A percentile compares a stretch with the other conserved stretches of the same genome.
These are phyloP conservation scores for Folsomia candida DNA, from an alignment of 2,888 invertebrate species.

Conservation along the genomic window DNA sequence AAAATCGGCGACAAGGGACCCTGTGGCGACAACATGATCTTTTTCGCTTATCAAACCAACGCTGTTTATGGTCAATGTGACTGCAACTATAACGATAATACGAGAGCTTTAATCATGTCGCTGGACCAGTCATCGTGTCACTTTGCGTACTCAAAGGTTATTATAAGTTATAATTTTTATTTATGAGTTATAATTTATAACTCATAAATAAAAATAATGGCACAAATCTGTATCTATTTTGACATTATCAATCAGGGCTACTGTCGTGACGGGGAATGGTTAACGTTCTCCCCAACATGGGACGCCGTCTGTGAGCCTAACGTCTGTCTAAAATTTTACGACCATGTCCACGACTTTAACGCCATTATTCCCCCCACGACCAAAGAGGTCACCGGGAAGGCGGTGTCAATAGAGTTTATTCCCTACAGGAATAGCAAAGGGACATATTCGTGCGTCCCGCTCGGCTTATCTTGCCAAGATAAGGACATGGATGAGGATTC, in stretches of 20 bases:
- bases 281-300: conserved; percentile 33
- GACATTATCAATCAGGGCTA: conserved; percentile 24
- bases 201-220: neutral
- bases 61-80: conserved; percentile 39
- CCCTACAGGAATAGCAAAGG: conserved; percentile 31
- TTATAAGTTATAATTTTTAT: neutral
- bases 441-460: conserved; percentile 29
- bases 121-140: conserved; percentile 26
- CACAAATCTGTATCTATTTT: too few relatives aligned
- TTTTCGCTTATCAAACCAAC: conserved; percentile 41
- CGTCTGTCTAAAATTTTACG: conserved; percentile 30
- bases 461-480: conserved; percentile 35
- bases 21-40: conserved; percentile 41
- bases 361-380: conserved; percentile 31
- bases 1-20: conserved; percentile 38
- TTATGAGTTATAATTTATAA: neutral
- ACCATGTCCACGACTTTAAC: conserved; percentile 27
- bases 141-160: conserved; percentile 33
- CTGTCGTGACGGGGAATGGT: conserved; percentile 38
- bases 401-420: conserved; percentile 29
- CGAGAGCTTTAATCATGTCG: conserved; percentile 31
- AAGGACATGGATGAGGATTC: conserved; percentile 17
- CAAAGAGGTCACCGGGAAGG: conserved; percentile 2
- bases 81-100: conserved; percentile 40
- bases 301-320: conserved; percentile 32